A percentile compares a stretch with the other conserved stretches of the same genome.
Evolutionary conservation across 2,888 invertebrate species (phyloP).

Genomic region (Leptinotarsa haldemani): DNA sequence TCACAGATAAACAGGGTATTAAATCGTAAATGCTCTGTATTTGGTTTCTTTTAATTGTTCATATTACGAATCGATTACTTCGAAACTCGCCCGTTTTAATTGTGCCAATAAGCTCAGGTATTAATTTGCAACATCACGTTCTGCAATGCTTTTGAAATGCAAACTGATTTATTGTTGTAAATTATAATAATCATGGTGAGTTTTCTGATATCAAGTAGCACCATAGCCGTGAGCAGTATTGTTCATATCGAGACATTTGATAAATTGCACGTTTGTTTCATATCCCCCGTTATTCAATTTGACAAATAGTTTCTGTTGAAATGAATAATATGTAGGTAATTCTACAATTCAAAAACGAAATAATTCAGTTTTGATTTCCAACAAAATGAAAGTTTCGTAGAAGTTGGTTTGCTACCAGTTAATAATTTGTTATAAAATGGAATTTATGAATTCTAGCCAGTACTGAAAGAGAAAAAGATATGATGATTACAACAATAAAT

Average conservation of each 20-base stretch:
- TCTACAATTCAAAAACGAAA: not conserved
- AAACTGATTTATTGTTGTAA: slow-evolving; percentile 3
- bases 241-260: not conserved
- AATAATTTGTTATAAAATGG: too few relatives aligned
- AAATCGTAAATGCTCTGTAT: too few relatives aligned
- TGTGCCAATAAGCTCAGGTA: not conserved
- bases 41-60: not conserved
- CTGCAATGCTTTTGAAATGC: not conserved
- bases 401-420: too few relatives aligned
- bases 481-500: too few relatives aligned
- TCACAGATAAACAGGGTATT: too few relatives aligned
- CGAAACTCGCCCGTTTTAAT: not conserved
- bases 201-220: slow-evolving; percentile 14
- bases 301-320: not conserved
- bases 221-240: slow-evolving; percentile 4
- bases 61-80: not conserved
- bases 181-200: slow-evolving; percentile 8
- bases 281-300: not conserved
- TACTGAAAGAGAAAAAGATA: too few relatives aligned
- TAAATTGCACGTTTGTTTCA: not conserved
- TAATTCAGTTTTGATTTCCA: too few relatives aligned
- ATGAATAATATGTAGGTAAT: not conserved
- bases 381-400: too few relatives aligned
- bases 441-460: too few relatives aligned
- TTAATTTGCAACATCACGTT: slow-evolving; percentile 8